These are phyloP conservation scores for Periphyllus acericola DNA, from an alignment of 2,888 invertebrate species.

Conservation along the genomic window DNA sequence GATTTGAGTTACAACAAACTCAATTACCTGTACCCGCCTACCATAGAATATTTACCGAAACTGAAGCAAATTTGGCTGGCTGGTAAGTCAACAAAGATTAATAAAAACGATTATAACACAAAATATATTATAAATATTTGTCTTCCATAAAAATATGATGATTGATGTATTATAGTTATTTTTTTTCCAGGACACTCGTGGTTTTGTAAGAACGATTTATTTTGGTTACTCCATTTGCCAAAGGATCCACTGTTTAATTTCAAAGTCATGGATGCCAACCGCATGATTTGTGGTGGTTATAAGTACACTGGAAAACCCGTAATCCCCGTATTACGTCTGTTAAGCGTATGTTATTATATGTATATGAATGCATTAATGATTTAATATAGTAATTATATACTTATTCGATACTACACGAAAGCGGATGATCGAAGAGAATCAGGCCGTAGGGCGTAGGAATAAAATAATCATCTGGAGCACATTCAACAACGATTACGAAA, in stretches of 20 bases:
- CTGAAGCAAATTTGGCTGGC: slow-evolving; percentile 70
- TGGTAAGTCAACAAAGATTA: slow-evolving; percentile 67
- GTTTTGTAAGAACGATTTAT: slow-evolving; percentile 75
- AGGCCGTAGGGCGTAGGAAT: not conserved
- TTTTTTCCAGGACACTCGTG: slow-evolving; percentile 73
- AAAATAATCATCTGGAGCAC: too few species aligned
- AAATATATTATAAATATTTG: not conserved
- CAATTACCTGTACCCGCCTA: slow-evolving; percentile 68
- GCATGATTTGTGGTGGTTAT: slow-evolving; percentile 72
- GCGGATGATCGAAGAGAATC: not conserved
- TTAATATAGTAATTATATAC: not conserved
- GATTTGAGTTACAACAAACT: slow-evolving; percentile 72
- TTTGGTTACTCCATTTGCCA: slow-evolving; percentile 74
- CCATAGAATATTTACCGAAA: slow-evolving; percentile 68
- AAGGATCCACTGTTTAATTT: slow-evolving; percentile 68
- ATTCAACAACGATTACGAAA: too few species aligned
- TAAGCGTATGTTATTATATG: slow-evolving; percentile 69
- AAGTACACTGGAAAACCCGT: slow-evolving; percentile 75
- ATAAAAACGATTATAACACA: not conserved
- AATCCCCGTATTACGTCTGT: slow-evolving; percentile 74
- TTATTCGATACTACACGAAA: not conserved
- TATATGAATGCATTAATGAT: not conserved
- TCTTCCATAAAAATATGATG: not conserved
- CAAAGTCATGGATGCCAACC: slow-evolving; percentile 71
- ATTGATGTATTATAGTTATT: not conserved